Evolutionary conservation across 2,888 invertebrate species (phyloP).

Genomic region (Leptopterna dolabrata): DNA sequence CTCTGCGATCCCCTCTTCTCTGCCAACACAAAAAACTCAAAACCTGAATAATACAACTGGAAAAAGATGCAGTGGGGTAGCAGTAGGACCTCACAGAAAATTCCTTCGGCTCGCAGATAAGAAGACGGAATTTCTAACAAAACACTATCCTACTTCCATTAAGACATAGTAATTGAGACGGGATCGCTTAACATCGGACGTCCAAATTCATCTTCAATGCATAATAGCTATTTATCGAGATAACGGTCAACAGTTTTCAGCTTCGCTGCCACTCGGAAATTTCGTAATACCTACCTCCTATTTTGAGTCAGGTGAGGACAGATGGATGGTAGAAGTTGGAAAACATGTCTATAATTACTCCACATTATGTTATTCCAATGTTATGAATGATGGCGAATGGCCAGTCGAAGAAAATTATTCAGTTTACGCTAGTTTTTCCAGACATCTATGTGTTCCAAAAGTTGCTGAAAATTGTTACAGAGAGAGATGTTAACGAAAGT

Average conservation of each 20-base stretch:
- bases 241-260: neutral
- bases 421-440: no score
- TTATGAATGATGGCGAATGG: no score
- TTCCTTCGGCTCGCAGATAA: neutral
- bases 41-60: conserved; percentile 30
- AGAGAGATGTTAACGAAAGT: no score
- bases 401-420: no score
- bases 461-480: no score
- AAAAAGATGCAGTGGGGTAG: neutral
- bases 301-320: no score
- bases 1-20: neutral
- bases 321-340: no score
- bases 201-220: neutral
- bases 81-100: conserved; percentile 20
- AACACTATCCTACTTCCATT: neutral
- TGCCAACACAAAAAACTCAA: conserved; percentile 17
- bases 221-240: neutral
- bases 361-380: no score
- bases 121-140: neutral
- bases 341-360: no score
- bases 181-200: neutral
- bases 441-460: no score
- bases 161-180: neutral
- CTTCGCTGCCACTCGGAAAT: neutral
- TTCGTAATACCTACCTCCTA: no score